Conservation (phyloP, 2,113 vertebrate genomes). For the Panurus biarmicus region DNA sequence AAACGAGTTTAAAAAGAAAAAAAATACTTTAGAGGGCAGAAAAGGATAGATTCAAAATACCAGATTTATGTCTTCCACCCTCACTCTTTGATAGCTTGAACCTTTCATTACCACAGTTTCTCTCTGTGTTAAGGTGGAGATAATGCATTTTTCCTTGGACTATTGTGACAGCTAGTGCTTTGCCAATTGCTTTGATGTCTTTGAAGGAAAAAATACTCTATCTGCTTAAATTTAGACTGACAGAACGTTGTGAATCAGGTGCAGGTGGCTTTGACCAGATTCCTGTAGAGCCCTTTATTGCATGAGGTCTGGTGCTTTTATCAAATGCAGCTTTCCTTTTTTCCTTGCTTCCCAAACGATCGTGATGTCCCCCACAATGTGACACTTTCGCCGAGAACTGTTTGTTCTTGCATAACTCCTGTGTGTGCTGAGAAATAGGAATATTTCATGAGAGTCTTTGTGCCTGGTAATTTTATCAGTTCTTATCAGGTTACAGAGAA, state of each 20-base stretch:
- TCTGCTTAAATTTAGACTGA: conserved; percentile 22
- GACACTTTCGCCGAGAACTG: neutral
- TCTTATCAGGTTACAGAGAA: conserved; percentile 7
- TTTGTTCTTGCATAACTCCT: conserved; percentile 38
- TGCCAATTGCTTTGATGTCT: conserved; percentile 2
- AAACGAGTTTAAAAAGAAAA: neutral
- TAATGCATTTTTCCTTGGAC: conserved; percentile 8
- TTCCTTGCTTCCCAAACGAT: neutral
- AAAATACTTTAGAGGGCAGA: neutral
- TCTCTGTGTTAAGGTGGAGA: neutral
- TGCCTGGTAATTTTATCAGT: conserved; percentile 12
- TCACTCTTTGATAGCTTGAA: neutral
- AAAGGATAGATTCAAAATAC: neutral
- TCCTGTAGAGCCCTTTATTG: neutral
- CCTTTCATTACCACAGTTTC: neutral
- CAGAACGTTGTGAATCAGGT: neutral
- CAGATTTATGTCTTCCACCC: neutral
- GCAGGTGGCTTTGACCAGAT: neutral
- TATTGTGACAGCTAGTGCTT: conserved; percentile 15
- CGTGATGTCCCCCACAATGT: neutral
- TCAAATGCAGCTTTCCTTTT: neutral
- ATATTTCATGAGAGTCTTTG: conserved; percentile 27
- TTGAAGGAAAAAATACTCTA: conserved; percentile 14
- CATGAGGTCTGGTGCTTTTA: neutral
- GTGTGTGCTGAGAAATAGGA: conserved; percentile 8